Evolutionary conservation across 2,797 vertebrate genomes (phyloP), one percentile per base, ranked within the genome.

Genomic region (Tadarida brasiliensis): DNA sequence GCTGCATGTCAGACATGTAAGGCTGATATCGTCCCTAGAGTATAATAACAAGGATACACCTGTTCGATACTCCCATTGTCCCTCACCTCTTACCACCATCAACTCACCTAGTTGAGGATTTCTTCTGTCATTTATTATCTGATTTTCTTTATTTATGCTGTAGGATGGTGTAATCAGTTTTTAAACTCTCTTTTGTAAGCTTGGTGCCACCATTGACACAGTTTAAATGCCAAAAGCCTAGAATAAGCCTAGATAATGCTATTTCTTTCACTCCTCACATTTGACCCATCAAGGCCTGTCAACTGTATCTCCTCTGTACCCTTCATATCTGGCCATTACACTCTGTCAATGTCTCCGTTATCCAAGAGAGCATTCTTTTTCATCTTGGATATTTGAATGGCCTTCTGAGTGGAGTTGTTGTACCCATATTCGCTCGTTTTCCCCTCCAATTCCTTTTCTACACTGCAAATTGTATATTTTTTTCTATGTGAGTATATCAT

Each of bases 71-170:
- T 89, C 15, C 6, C 5, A 3, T 9, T 77, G n/a, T n/a, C 51
- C 17, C 22, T 51, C 11, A 28, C 20, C 19, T 49, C 33, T 84
- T 11, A 33, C 10, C 10, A 65, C 20, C 20, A 26, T 24, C 11
- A 90, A 20, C 4, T 78, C 16, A 35, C 10, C 14, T 47, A 19
- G 2, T 26, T 54, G 47, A 22, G 73, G 26, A 90, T 15, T 86
- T 61, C 24, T 56, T 59, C 33, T 44, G 19, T 35, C 11, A 33
- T 26, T 57, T 44, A 15, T 93, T 61, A 30, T 26, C 68, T 17
- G 30, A 44, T 67, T 94, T 83, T 84, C 30, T 94, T 96, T 39
- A 39, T 80, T 70, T 86, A 63, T 78, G n/a, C 15, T 73, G 1
- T 49, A 44, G 19, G 5, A 57, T 30, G 4, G 16, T 67, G 54